Percentiles rank a stretch among this genome's conserved stretches.
These are phyloP conservation scores for Alca torda DNA, from an alignment of 2,797 vertebrate genomes.

Conservation along the genomic window DNA sequence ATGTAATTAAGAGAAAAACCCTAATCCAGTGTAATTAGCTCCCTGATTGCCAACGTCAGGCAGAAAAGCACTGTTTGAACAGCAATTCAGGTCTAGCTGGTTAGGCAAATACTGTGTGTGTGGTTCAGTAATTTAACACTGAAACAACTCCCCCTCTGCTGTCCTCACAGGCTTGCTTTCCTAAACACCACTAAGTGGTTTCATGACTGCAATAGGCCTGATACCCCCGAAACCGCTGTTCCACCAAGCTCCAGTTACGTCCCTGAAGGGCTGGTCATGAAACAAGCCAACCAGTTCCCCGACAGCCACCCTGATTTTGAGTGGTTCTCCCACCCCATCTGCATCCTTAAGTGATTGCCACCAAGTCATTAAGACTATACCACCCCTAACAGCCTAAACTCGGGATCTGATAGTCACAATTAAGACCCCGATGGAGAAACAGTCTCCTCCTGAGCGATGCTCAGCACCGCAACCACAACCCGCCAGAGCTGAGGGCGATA, in stretches of 20 bases:
- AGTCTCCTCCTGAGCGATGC: neutral
- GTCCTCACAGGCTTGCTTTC: neutral
- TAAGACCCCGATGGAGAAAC: neutral
- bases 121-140: constrained; percentile 14
- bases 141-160: neutral
- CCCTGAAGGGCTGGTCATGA: neutral
- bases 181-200: neutral
- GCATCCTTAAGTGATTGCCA: neutral
- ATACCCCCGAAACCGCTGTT: neutral
- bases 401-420: neutral
- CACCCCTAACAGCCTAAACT: neutral
- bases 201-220: neutral
- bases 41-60: constrained; percentile 74
- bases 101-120: constrained; percentile 70
- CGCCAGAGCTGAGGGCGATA: neutral
- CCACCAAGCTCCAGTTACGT: neutral
- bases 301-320: neutral
- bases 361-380: neutral
- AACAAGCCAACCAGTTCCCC: neutral
- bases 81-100: constrained; percentile 71
- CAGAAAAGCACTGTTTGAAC: constrained; percentile 76
- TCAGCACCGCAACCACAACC: neutral
- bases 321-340: neutral
- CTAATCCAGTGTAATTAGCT: constrained; percentile 82
- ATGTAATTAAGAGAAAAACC: constrained; percentile 80